Evolutionary conservation across 2,888 invertebrate genomes (phyloP).

Genomic region (Lasioglossum marginatum): DNA sequence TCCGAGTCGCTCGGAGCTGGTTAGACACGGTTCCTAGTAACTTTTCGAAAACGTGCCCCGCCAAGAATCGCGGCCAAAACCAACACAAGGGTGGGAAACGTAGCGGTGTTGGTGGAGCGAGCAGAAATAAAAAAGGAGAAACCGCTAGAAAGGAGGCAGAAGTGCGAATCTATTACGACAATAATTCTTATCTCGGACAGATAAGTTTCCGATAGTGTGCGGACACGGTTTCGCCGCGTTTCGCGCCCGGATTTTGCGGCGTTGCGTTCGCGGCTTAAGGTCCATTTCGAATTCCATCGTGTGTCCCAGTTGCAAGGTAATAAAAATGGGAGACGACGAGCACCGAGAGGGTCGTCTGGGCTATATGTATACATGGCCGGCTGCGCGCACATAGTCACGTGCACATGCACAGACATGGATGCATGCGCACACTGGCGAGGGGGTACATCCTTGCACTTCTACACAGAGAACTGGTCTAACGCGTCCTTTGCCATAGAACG

Average conservation of each 20-base stretch:
- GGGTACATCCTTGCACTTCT: conserved; percentile 48
- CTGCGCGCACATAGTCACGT: background rate
- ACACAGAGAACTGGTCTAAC: conserved; percentile 33
- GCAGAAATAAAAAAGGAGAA: background rate
- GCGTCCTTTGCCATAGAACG: conserved; percentile 48
- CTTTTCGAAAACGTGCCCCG: background rate
- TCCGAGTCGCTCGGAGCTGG: too few species aligned
- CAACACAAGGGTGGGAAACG: background rate
- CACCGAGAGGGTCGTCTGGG: conserved; percentile 47
- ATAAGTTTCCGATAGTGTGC: background rate
- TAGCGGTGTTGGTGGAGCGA: background rate
- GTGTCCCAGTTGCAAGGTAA: conserved; percentile 63
- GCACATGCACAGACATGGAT: background rate
- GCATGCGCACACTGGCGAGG: background rate
- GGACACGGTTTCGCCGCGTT: background rate
- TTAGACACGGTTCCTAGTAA: background rate
- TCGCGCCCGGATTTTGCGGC: background rate
- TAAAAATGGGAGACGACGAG: conserved; percentile 59
- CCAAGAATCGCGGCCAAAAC: background rate
- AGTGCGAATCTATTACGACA: background rate
- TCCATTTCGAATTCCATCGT: conserved; percentile 61
- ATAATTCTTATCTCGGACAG: background rate
- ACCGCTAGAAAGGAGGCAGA: background rate
- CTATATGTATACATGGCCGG: conserved; percentile 20
- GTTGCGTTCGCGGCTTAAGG: conserved; percentile 36